Base-by-base conservation (phyloP, 2,888 invertebrate genomes). In the Clanis bilineata region DNA sequence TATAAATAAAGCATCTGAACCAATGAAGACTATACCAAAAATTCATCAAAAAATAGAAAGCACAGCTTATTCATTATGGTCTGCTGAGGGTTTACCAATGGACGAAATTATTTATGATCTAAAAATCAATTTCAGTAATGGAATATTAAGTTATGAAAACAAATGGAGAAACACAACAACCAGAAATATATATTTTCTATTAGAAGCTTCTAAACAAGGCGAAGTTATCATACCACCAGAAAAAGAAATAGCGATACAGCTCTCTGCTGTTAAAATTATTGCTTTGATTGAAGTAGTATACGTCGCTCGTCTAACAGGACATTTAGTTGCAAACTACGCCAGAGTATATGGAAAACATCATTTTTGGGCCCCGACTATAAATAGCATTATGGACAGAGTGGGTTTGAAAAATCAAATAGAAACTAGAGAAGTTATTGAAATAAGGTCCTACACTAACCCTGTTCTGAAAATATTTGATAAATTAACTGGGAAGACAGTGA, bases 271-370 rank as follows among this genome's bases (percentile, higher is more conserved):
- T 2, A 82, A 79, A 70, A 78, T 79, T 0, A 76, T 78, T 32
- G 51, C 87, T 0, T 28, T 86, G 0, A 44, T 88, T 0, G 76
- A 83, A 72, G 58, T 89, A 2, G 64, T 70, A 1, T 86, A 83
- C 28, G 57, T 66, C 23, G 82, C 88, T 0, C 62, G 65, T 25
- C 63, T 90, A 1, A 61, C 71, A 18, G 90, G 90, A 0, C 76
- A 70, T 59, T 45, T 86, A 0, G 71, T 89, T 22, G 77, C 77
- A 0, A 85, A 87, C 64, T 90, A 81, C 55, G 80, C 75, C 0
- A 64, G 67, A 2, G 10, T 74, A 10, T 87, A 86, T 25, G 90
- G 90, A 0, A 83, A 81, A 64, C 82, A 90, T 62, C 86, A 89
- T 62, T 87, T 86, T 61, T 90, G 78, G 67, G 79, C 88, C 0